Conservation (phyloP, 2,113 vertebrate genomes). For the Poicephalus gulielmi region DNA sequence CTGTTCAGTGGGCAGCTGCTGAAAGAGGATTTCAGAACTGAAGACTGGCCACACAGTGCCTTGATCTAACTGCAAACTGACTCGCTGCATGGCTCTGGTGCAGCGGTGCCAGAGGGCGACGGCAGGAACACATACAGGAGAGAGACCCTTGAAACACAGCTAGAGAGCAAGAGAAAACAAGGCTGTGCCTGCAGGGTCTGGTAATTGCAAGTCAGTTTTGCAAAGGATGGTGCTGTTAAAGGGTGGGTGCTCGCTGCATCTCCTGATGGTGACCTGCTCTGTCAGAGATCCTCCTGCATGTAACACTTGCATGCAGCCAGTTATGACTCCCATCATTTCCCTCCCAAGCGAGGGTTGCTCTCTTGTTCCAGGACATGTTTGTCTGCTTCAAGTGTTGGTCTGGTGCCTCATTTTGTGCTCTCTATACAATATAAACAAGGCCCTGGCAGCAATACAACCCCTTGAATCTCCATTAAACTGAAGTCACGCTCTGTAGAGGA, state of each 20-base stretch:
- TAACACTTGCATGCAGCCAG: rapidly evolving
- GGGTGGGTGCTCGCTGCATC: background rate
- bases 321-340: background rate
- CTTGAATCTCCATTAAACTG: background rate
- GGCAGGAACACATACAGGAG: background rate
- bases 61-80: background rate
- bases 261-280: background rate
- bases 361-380: background rate
- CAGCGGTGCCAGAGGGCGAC: background rate
- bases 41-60: background rate
- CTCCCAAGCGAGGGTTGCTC: background rate
- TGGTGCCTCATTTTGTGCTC: background rate
- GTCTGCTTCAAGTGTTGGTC: background rate
- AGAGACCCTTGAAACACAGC: background rate
- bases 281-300: rapidly evolving
- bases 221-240: background rate
- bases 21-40: background rate
- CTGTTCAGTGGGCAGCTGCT: background rate
- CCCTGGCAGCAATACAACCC: background rate
- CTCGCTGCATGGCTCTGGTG: background rate
- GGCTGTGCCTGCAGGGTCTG: background rate
- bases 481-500: background rate
- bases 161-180: background rate
- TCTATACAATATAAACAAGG: background rate
- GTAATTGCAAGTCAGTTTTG: background rate